Conservation (phyloP, 2,888 invertebrate genomes). For the Eucriotettix oculatus region DNA sequence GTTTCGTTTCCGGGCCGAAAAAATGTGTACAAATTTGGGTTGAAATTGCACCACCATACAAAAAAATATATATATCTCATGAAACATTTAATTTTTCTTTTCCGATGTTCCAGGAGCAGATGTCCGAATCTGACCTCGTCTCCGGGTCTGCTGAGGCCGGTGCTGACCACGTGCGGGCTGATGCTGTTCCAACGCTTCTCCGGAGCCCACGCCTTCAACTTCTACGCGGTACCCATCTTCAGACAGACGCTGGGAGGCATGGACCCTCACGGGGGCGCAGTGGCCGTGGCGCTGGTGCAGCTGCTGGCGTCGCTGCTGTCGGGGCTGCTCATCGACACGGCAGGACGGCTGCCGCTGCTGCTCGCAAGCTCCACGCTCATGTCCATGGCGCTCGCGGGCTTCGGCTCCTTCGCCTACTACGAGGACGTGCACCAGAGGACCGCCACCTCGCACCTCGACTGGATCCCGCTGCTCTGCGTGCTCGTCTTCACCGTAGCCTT, state of each 20-base stretch:
- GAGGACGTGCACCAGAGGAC: conserved; percentile 40
- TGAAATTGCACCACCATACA: no score
- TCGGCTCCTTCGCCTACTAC: conserved; percentile 72
- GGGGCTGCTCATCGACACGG: conserved; percentile 66
- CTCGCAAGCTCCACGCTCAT: conserved; percentile 71
- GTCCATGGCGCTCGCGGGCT: conserved; percentile 71
- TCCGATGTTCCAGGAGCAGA: no score
- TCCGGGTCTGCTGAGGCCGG: conserved; percentile 42
- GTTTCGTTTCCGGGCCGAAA: no score
- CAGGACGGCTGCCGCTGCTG: conserved; percentile 66
- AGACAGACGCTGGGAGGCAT: conserved; percentile 65
- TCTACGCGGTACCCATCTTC: conserved; percentile 76
- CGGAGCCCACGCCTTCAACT: conserved; percentile 70
- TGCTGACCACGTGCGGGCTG: conserved; percentile 64
- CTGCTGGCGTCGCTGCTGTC: conserved; percentile 68
- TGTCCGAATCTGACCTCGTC: conserved; percentile 8
- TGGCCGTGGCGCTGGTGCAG: conserved; percentile 72
- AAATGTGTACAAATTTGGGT: no score
- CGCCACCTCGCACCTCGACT: conserved; percentile 40
- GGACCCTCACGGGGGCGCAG: conserved; percentile 69
- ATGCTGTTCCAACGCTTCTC: conserved; percentile 76
- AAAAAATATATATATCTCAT: no score
- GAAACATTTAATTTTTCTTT: no score
- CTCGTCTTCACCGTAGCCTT: conserved; percentile 72
- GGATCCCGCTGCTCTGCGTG: conserved; percentile 71